phyloP scores from a whole-genome alignment of 2,113 vertebrate genomes.

The Rhinopithecus roxellana region DNA sequence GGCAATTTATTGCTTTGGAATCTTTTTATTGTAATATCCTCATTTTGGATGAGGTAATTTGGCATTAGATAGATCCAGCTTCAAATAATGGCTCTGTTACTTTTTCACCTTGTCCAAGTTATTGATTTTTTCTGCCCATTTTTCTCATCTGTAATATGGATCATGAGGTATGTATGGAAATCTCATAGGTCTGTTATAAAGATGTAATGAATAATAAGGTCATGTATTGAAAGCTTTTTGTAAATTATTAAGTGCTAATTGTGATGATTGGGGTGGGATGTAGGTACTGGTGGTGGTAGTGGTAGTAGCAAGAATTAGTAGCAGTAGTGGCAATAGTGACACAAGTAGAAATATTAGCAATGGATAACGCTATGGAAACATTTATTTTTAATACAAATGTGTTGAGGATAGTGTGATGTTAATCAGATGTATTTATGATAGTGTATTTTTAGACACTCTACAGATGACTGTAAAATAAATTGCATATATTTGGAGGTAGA shows the following conservation, averaged over 20 bases:
- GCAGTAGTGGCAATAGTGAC: background rate
- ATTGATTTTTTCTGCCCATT: background rate
- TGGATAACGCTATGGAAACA: background rate
- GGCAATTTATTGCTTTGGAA: slow-evolving; percentile 8
- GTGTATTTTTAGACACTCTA: background rate
- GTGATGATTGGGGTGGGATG: background rate
- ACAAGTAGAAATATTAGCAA: background rate
- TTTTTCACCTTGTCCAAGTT: background rate
- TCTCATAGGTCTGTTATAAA: background rate
- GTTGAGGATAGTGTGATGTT: background rate
- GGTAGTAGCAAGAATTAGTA: background rate
- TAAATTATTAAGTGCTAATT: background rate
- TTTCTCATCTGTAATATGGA: background rate
- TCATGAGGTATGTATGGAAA: background rate
- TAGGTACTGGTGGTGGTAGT: no score
- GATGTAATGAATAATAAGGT: background rate
- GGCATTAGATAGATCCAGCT: background rate
- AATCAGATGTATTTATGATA: background rate
- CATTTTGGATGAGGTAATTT: slow-evolving; percentile 19
- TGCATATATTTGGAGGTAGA: background rate
- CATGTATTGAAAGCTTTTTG: background rate
- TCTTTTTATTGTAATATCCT: background rate
- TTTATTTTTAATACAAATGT: slow-evolving; percentile 32
- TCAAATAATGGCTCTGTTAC: background rate
- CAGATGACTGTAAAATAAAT: slow-evolving; percentile 26